Evolutionary conservation across 2,888 invertebrate species (phyloP).

Genomic region (Periphyllus acericola): DNA sequence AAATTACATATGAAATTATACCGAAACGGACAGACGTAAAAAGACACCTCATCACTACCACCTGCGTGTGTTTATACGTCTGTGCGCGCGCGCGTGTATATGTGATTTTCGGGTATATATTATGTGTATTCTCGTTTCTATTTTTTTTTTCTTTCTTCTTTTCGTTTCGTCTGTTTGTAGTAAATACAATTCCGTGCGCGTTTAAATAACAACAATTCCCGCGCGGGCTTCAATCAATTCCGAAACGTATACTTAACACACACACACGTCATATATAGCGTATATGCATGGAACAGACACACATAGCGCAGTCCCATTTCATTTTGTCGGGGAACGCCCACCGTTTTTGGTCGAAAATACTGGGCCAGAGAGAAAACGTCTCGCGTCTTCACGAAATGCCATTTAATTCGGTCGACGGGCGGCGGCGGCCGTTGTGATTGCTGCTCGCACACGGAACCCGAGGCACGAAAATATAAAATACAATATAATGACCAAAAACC

Average conservation of each 20-base stretch:
- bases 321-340: conserved; percentile 57
- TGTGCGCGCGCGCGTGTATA: not conserved
- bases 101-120: conserved; percentile 41
- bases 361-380: conserved; percentile 17
- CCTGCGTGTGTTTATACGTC: conserved; percentile 11
- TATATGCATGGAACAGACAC: conserved; percentile 7
- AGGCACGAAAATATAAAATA: conserved; percentile 39
- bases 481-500: conserved; percentile 1
- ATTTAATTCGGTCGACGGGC: conserved; percentile 43
- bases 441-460: conserved; percentile 40
- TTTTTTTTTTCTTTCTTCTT: conserved; percentile 1
- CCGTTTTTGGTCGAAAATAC: conserved; percentile 54
- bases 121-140: not conserved
- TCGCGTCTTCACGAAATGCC: conserved; percentile 46
- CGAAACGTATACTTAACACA: conserved; percentile 59
- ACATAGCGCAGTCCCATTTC: conserved; percentile 56
- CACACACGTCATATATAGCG: not conserved
- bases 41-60: conserved; percentile 54
- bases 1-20: conserved; percentile 59
- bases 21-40: conserved; percentile 59
- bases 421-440: conserved; percentile 50
- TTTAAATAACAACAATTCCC: conserved; percentile 46
- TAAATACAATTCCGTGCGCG: conserved; percentile 49
- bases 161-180: conserved; percentile 19
- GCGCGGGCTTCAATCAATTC: conserved; percentile 57